Conservation (phyloP, 2,113 vertebrate species). For the Microtus ochrogaster region DNA sequence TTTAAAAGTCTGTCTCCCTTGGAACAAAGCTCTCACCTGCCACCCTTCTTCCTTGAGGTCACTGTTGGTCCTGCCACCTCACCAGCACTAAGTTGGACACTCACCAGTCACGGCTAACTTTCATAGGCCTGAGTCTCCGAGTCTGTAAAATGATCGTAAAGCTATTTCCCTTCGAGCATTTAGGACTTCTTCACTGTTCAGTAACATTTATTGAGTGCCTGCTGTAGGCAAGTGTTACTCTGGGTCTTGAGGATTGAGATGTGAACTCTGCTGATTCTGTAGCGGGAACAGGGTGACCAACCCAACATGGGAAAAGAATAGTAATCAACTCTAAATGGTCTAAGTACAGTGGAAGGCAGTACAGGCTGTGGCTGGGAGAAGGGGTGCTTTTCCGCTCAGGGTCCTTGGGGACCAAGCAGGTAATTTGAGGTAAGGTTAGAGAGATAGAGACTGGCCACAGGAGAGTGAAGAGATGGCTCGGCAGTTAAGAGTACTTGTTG, state of each 20-base stretch:
- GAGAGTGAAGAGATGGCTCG: background rate
- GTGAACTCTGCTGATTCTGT: background rate
- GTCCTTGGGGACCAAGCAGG: background rate
- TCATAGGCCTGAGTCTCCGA: background rate
- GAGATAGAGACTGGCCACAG: background rate
- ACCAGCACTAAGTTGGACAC: background rate
- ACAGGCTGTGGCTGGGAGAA: background rate
- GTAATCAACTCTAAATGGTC: background rate
- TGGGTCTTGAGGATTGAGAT: background rate
- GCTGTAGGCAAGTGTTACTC: background rate
- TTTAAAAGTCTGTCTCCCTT: background rate
- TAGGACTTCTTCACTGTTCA: background rate
- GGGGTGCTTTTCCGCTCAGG: background rate
- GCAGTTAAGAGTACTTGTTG: background rate
- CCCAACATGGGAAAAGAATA: background rate
- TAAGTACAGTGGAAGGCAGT: background rate
- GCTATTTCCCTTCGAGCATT: background rate
- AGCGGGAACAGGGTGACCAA: conserved; percentile 3
- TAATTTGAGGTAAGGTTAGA: background rate
- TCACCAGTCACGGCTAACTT: background rate
- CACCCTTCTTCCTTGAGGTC: background rate
- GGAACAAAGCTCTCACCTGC: background rate
- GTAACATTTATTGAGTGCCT: background rate
- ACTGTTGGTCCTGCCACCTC: background rate
- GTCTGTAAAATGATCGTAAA: conserved; percentile 1